Conservation (phyloP, 2,888 invertebrate genomes). For the Pristionchus exspectatus region DNA sequence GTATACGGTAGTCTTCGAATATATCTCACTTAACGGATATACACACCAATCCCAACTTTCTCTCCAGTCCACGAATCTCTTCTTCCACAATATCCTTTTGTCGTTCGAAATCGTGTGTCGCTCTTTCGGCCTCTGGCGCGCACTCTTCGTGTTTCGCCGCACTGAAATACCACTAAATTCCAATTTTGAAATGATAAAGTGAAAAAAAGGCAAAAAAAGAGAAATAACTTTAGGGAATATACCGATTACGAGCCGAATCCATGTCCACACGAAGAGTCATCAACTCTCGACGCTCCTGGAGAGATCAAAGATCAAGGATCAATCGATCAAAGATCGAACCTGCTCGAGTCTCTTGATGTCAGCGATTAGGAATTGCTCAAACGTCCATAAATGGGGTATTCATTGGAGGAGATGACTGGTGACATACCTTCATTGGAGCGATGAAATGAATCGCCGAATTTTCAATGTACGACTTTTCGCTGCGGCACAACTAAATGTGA, state of each 20-base stretch:
- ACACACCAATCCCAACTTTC: conserved; percentile 44
- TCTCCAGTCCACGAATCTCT: conserved; percentile 36
- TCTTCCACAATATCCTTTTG: conserved; percentile 53
- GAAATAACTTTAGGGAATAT: too few relatives aligned
- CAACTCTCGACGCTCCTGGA: conserved; percentile 46
- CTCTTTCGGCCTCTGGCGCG: conserved; percentile 50
- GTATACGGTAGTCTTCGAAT: background rate
- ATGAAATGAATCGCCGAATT: conserved; percentile 53
- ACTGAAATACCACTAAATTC: background rate
- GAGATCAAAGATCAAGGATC: conserved; percentile 16
- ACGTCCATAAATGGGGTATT: conserved; percentile 49
- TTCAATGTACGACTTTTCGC: conserved; percentile 49
- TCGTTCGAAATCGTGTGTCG: conserved; percentile 47
- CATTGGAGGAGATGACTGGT: background rate
- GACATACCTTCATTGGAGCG: conserved; percentile 52
- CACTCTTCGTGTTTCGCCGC: conserved; percentile 52
- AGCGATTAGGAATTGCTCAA: conserved; percentile 55
- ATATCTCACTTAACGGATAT: conserved; percentile 12
- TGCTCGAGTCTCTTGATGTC: conserved; percentile 53
- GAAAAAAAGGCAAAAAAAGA: too few relatives aligned
- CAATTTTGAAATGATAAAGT: background rate
- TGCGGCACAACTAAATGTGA: conserved; percentile 50
- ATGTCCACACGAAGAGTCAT: conserved; percentile 53
- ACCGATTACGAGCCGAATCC: conserved; percentile 51
- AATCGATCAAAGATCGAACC: conserved; percentile 9